A percentile compares a stretch with the other conserved stretches of the same genome.
phyloP scores from a whole-genome alignment of 2,888 invertebrate species.

The Andrena bucephala region DNA sequence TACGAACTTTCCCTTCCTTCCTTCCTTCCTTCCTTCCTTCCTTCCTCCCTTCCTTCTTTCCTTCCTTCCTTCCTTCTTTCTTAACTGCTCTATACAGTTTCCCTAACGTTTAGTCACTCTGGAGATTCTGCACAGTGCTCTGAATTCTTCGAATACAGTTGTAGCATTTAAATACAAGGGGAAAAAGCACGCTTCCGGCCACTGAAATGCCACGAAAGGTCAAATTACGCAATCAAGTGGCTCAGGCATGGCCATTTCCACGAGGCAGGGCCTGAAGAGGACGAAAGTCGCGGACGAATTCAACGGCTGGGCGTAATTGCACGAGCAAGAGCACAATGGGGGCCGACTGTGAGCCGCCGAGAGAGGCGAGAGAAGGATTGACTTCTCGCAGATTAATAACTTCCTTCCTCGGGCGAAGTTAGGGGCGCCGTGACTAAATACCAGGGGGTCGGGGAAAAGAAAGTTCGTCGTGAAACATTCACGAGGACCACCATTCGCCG shows the following conservation, averaged over 20 bases:
- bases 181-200: neutral
- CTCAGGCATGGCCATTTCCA: conserved; percentile 38
- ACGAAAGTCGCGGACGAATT: conserved; percentile 60
- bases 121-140: neutral
- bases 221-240: conserved; percentile 52
- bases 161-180: too few species aligned
- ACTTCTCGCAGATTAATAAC: conserved; percentile 73
- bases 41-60: neutral
- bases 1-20: neutral
- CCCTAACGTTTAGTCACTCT: too few species aligned
- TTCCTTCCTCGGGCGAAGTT: conserved; percentile 68
- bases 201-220: conserved; percentile 12
- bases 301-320: conserved; percentile 64
- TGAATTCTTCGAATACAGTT: too few species aligned
- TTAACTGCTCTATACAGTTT: too few species aligned
- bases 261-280: conserved; percentile 19
- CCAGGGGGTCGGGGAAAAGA: conserved; percentile 55
- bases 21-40: too few species aligned
- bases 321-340: conserved; percentile 66
- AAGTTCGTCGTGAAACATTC: conserved; percentile 73
- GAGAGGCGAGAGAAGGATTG: conserved; percentile 64
- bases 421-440: conserved; percentile 69
- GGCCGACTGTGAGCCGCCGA: conserved; percentile 55
- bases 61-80: neutral
- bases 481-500: conserved; percentile 44